Percentiles rank a stretch among this genome's conserved stretches.
phyloP scores from a whole-genome alignment of 2,113 vertebrate genomes.

The Odontophorus gujanensis region DNA sequence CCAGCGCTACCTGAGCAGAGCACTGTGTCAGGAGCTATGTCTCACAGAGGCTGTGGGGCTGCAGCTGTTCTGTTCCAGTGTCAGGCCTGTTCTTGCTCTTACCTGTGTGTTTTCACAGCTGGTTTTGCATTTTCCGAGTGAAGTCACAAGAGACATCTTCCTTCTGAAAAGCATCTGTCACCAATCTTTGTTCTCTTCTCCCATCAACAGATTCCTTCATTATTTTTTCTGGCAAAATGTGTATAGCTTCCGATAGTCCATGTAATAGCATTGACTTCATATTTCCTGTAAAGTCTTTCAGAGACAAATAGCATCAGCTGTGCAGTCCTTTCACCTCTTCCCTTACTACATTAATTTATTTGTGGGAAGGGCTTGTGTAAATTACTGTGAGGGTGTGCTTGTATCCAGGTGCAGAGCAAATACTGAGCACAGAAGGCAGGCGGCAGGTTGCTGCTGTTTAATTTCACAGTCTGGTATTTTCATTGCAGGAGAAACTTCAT shows the following conservation, averaged over 20 bases:
- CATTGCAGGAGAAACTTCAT: constrained; percentile 1
- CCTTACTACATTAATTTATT: not conserved
- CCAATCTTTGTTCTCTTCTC: not conserved
- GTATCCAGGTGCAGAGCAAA: not conserved
- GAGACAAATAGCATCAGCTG: not conserved
- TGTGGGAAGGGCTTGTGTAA: not conserved
- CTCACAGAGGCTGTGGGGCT: not conserved
- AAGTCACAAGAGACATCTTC: not conserved
- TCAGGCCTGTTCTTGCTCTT: not conserved
- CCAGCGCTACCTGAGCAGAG: not conserved
- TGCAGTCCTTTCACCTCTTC: not conserved
- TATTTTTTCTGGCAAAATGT: not conserved
- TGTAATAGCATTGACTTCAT: not conserved
- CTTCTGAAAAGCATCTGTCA: constrained; percentile 19
- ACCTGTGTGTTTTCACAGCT: not conserved
- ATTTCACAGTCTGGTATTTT: constrained; percentile 37
- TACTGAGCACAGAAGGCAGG: not conserved
- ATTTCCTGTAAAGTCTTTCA: not conserved
- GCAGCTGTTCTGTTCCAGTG: not conserved
- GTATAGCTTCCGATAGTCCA: not conserved
- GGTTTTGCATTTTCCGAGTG: not conserved
- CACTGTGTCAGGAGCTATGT: not conserved
- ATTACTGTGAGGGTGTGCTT: not conserved
- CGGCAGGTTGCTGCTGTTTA: constrained; percentile 25
- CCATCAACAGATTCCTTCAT: not conserved